A percentile compares a stretch with the other conserved stretches of the same genome.
Evolutionary conservation across 2,888 invertebrate species (phyloP).

Genomic region (Sisyra nigra): DNA sequence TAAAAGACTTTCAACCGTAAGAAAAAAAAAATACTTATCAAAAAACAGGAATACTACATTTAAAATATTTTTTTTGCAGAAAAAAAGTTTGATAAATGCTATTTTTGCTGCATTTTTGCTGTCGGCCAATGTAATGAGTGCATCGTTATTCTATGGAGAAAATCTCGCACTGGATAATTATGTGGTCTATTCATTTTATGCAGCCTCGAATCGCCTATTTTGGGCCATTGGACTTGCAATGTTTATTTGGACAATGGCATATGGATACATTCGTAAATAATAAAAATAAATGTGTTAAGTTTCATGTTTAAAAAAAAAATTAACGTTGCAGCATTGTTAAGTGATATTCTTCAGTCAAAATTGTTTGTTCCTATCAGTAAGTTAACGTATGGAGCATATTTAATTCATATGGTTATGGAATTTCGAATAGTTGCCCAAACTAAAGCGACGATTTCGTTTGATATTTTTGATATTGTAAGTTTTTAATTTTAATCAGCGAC

Average conservation of each 20-base stretch:
- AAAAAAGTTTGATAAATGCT: slow-evolving; percentile 29
- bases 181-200: slow-evolving; percentile 34
- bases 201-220: slow-evolving; percentile 35
- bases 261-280: slow-evolving; percentile 35
- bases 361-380: slow-evolving; percentile 41
- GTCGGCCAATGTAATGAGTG: slow-evolving; percentile 29
- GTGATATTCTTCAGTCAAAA: slow-evolving; percentile 33
- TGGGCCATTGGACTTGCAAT: slow-evolving; percentile 35
- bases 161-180: slow-evolving; percentile 30
- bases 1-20: background rate
- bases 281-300: background rate
- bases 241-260: slow-evolving; percentile 32
- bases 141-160: slow-evolving; percentile 33
- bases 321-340: slow-evolving; percentile 24
- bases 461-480: slow-evolving; percentile 25
- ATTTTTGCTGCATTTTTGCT: slow-evolving; percentile 28
- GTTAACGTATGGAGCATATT: slow-evolving; percentile 39
- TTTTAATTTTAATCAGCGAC: too few species aligned
- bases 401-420: slow-evolving; percentile 36
- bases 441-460: slow-evolving; percentile 28
- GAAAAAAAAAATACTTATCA: background rate
- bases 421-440: slow-evolving; percentile 31
- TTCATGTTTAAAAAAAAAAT: background rate
- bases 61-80: slow-evolving; percentile 24
- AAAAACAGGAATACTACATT: background rate